These are phyloP conservation scores for Philonicus albiceps DNA, from an alignment of 2,888 invertebrate genomes.

Conservation along the genomic window DNA sequence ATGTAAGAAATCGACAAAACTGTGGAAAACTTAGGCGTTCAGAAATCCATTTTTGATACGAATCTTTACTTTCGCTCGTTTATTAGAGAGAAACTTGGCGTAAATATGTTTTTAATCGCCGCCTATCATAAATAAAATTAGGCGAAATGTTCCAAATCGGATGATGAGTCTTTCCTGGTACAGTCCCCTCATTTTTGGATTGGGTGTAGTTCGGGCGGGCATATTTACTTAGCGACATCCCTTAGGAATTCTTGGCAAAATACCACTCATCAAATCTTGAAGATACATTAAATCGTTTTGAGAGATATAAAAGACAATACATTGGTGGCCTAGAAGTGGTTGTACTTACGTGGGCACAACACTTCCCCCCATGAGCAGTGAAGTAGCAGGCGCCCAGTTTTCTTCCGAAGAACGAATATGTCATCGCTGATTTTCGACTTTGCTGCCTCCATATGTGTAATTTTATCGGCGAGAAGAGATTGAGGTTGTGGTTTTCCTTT, in stretches of 20 bases:
- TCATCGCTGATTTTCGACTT: constrained; percentile 12
- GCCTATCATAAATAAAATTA: background rate
- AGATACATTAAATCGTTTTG: background rate
- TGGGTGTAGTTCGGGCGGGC: background rate
- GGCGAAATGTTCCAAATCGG: background rate
- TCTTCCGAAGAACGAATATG: background rate
- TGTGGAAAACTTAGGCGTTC: background rate
- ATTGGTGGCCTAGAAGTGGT: background rate
- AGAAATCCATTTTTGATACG: background rate
- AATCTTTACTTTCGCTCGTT: background rate
- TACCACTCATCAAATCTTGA: background rate
- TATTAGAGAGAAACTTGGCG: background rate
- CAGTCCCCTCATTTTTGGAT: background rate
- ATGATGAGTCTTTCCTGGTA: background rate
- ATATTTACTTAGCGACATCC: background rate
- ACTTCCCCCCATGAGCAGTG: background rate
- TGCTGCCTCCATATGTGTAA: constrained; percentile 3
- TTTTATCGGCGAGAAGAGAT: constrained; percentile 9
- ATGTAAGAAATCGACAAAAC: background rate
- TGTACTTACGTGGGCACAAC: background rate
- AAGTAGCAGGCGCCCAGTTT: background rate
- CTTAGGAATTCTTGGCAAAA: constrained; percentile 24
- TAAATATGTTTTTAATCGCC: background rate
- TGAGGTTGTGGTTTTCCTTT: constrained; percentile 18
- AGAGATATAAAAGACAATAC: background rate